Conservation (phyloP, 1,140 invertebrate species). For the Cotesia chilonis region DNA sequence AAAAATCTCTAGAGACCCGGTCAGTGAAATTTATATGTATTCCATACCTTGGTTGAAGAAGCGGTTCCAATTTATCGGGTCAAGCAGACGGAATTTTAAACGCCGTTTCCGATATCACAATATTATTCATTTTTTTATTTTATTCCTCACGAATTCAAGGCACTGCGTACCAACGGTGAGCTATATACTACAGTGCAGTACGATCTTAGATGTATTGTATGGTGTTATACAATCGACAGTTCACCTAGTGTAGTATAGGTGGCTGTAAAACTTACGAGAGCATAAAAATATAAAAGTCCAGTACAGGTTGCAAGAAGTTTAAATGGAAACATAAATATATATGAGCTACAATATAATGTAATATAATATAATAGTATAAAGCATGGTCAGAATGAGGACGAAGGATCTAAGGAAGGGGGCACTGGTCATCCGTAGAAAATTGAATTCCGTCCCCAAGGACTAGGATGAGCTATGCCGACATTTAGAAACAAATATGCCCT, state of each 20-base stretch:
- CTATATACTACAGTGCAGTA: too few species aligned
- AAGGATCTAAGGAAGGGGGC: constrained; percentile 45
- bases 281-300: constrained; percentile 54
- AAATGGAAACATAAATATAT: background rate
- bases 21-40: constrained; percentile 66
- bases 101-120: constrained; percentile 41
- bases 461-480: constrained; percentile 61
- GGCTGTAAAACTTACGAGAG: constrained; percentile 58
- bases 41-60: constrained; percentile 50
- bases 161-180: background rate
- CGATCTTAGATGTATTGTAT: background rate
- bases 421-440: constrained; percentile 64
- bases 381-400: background rate
- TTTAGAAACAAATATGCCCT: constrained; percentile 49
- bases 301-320: constrained; percentile 41
- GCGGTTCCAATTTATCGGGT: constrained; percentile 63
- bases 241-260: constrained; percentile 34
- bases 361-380: background rate
- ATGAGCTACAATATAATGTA: background rate
- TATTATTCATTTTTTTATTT: constrained; percentile 16
- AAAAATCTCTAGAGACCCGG: constrained; percentile 54
- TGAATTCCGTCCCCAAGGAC: constrained; percentile 64
- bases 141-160: constrained; percentile 30
- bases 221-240: constrained; percentile 40
- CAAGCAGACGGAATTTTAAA: constrained; percentile 67